Conservation (phyloP, 2,888 invertebrate species). For the Spisula solida region DNA sequence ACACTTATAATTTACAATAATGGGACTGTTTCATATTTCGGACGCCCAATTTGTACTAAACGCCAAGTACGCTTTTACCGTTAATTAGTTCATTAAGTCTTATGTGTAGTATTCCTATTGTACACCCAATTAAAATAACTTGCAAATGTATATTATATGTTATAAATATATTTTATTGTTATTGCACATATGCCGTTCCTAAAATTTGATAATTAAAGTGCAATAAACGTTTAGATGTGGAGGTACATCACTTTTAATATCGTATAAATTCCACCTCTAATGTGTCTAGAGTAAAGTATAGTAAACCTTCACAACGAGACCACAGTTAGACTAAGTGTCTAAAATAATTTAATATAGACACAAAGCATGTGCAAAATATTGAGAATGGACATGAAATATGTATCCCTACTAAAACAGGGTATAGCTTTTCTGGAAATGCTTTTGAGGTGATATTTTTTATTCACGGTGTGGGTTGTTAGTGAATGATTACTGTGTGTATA, state of each 20-base stretch:
- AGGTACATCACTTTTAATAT: conserved; percentile 7
- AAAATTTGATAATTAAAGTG: not conserved
- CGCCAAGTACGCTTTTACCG: not conserved
- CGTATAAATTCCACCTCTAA: not conserved
- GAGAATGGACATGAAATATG: no score
- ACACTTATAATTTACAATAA: not conserved
- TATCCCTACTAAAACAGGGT: no score
- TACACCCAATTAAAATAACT: conserved; percentile 7
- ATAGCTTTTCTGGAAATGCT: no score
- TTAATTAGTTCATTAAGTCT: not conserved
- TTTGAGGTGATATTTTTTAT: no score
- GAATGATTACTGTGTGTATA: no score
- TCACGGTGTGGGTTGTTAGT: no score
- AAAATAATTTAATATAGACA: no score
- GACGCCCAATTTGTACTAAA: not conserved
- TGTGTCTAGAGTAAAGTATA: not conserved
- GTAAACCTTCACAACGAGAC: no score
- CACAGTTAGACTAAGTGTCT: no score
- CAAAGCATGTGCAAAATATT: no score
- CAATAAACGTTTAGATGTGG: not conserved
- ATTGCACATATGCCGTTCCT: not conserved
- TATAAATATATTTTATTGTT: conserved; percentile 1
- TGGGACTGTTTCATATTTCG: not conserved
- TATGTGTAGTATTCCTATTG: not conserved
- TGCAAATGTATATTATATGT: not conserved